Base-by-base conservation (phyloP, 2,113 vertebrate species). In the Osmerus eperlanus region DNA sequence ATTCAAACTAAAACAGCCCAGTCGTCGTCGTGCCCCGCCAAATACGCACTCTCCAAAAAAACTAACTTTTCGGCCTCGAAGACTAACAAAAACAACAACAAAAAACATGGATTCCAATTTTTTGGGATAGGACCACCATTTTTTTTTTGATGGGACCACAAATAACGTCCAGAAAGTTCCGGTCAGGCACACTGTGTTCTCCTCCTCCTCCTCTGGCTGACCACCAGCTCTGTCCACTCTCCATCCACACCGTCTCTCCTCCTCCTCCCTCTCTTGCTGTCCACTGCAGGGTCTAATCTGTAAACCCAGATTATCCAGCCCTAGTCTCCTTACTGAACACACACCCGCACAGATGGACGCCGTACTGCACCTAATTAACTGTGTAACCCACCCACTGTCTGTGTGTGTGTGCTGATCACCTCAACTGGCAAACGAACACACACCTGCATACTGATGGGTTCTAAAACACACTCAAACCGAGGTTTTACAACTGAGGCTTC, bases 261-360 rank as follows among this genome's bases (percentile, higher is more conserved):
- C 53, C 14, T 11, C 71, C 65, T 65, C 59, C 15, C 29, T 28
- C 19, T 3, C 21, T 66, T 70, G 70, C 62, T 58, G 29, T 69
- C 75, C 81, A 80, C 81, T 29, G 60, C 64, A 76, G 90, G 82
- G 81, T 85, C 87, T 94, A 94, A 95, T 93, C 92, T 91, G 79
- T 93, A 92, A 95, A 95, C 91, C 92, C 92, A 61, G 94, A 95
- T 96, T 95, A 96, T 81, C 90, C 84, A 83, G 86, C 80, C 78
- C 77, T 19, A 58, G 79, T 66, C 77, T 71, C 21, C 66, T 68
- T 65, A 75, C 75, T 70, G 63, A 12, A 82, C 75, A 71, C 67
- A 32, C 29, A 64, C 8, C 58, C 79, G 69, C 61, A 68, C 91
- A 95, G 92, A 95, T 92, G 93, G 91, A 81, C 77, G 13, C 29